Evolutionary conservation across 2,113 vertebrate species (phyloP), one percentile per base, ranked within the genome.

Genomic region (Nesospiza acunhae): DNA sequence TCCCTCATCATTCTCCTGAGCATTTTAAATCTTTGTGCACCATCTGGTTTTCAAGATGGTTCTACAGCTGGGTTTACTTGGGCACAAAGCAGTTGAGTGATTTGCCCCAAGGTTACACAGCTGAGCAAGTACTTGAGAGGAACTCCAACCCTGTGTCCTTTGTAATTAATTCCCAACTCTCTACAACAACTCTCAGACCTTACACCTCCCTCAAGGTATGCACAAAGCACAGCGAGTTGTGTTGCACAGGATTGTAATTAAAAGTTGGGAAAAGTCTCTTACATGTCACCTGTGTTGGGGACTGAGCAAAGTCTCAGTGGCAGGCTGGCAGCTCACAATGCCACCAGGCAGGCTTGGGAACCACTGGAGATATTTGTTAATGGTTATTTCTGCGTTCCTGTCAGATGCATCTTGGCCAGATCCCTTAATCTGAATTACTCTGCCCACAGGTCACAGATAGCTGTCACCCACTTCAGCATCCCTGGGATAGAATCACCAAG

Each of bases 11-110:
- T 85, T 55, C 88, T 96, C 74, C 58, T 13, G 47, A 82, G 70
- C 47, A 33, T 72, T 70, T 89, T 20, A 69, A 93, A 90, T 79
- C 90, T 56, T 59, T 52, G 64, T 50, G 79, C 92, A 90, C 87
- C 95, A 94, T 86, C 93, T 97, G 95, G 4, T 93, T 96, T 88
- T 74, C 67, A 85, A 63, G 94, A 80, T 86, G 85, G 44, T 88
- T 96, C 95, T 96, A 10, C 87, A 94, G 90, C 93, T 88, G 94
- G 87, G 17, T 88, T 80, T 91, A 21, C 76, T 78, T 60, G 93
- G 95, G 82, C 93, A 90, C 83, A 86, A 63, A 90, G 85, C 87
- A 94, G 63, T 11, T 24, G 79, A 96, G 60, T 75, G 92, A 90
- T 91, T 68, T 84, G 83, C 92, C 92, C 87, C 87, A 60, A 53